Evolutionary conservation across 2,888 invertebrate genomes (phyloP).

Genomic region (Synergus japonicus): DNA sequence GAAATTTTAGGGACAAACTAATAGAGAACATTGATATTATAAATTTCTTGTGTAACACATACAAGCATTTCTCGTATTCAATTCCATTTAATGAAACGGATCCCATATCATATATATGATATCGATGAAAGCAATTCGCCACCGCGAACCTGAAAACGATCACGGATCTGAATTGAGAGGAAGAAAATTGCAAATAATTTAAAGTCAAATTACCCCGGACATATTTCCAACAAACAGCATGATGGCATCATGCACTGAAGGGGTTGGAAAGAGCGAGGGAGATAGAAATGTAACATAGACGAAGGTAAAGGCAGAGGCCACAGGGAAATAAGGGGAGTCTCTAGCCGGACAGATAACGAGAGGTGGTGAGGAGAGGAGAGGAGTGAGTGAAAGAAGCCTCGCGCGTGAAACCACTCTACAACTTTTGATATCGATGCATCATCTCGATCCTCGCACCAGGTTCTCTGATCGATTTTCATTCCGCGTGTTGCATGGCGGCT

Average conservation of each 20-base stretch:
- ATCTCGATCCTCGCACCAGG: slow-evolving; percentile 73
- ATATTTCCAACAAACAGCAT: slow-evolving; percentile 64
- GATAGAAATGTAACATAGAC: slow-evolving; percentile 12
- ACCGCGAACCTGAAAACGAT: slow-evolving; percentile 13
- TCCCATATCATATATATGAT: neutral
- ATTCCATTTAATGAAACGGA: slow-evolving; percentile 50
- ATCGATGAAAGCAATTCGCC: slow-evolving; percentile 4
- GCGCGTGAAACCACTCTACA: slow-evolving; percentile 74
- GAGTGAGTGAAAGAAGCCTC: slow-evolving; percentile 54
- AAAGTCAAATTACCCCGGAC: slow-evolving; percentile 73
- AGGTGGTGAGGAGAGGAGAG: slow-evolving; percentile 42
- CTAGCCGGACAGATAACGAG: slow-evolving; percentile 47
- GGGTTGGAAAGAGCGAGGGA: slow-evolving; percentile 35
- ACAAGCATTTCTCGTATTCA: slow-evolving; percentile 45
- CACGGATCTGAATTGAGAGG: slow-evolving; percentile 59
- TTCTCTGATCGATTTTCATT: slow-evolving; percentile 76
- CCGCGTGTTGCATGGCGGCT: slow-evolving; percentile 71
- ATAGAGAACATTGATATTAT: no score
- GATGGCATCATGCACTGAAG: slow-evolving; percentile 63
- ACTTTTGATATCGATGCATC: slow-evolving; percentile 77
- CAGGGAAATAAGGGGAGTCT: neutral
- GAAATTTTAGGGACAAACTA: no score
- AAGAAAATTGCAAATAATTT: slow-evolving; percentile 75
- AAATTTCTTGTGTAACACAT: neutral
- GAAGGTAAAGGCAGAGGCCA: neutral